A percentile compares a stretch with the other conserved stretches of the same genome.
Conservation (phyloP, 2,888 invertebrate genomes). For the Sepiola atlantica region DNA sequence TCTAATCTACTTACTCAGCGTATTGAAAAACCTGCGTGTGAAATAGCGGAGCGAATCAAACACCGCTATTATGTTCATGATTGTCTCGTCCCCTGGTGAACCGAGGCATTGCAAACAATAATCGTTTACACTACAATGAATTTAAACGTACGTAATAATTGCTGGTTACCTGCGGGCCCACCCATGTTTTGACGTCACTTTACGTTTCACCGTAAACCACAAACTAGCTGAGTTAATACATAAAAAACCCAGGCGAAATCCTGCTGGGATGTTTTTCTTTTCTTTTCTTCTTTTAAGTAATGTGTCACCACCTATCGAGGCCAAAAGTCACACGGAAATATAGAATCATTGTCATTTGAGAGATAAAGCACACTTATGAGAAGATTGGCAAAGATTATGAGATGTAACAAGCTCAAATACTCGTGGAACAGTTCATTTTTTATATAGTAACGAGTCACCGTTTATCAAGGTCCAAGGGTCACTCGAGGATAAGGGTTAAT, state of each 20-base stretch:
- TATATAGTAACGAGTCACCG: too few species aligned
- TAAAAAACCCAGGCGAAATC: neutral
- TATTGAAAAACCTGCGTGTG: neutral
- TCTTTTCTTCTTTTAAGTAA: too few species aligned
- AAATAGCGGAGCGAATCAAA: neutral
- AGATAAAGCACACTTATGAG: too few species aligned
- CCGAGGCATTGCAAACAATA: neutral
- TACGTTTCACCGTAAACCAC: neutral
- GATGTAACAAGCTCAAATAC: too few species aligned
- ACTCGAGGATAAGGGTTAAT: too few species aligned
- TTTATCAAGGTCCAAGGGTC: too few species aligned
- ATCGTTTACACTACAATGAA: neutral
- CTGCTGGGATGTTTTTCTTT: neutral
- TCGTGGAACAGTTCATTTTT: too few species aligned
- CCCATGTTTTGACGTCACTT: neutral
- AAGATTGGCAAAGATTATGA: too few species aligned
- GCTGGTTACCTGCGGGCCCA: conserved; percentile 1
- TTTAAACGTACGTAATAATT: neutral
- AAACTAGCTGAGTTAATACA: neutral
- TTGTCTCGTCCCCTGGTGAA: neutral
- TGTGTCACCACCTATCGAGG: too few species aligned
- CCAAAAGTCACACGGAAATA: too few species aligned
- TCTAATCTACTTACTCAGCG: neutral
- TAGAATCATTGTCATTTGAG: too few species aligned
- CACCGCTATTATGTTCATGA: neutral